These are phyloP conservation scores for Catagonus wagneri DNA, from an alignment of 2,113 vertebrate species.

Conservation along the genomic window DNA sequence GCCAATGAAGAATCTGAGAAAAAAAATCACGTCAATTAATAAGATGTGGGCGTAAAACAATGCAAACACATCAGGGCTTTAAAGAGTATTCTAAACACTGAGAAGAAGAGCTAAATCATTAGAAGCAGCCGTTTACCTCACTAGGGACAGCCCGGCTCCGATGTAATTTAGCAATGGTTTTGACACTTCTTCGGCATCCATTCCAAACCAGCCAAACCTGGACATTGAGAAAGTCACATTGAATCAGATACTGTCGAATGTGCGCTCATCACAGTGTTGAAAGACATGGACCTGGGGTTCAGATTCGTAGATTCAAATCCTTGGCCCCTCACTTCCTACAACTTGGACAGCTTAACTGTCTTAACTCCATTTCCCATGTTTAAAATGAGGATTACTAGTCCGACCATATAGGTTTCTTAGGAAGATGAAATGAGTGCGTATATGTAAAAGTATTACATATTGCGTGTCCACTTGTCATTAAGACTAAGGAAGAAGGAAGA, in stretches of 20 bases:
- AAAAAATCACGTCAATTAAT: background rate
- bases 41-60: background rate
- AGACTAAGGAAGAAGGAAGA: slow-evolving; percentile 4
- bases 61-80: background rate
- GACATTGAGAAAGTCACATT: slow-evolving; percentile 65
- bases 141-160: slow-evolving; percentile 92
- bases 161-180: slow-evolving; percentile 92
- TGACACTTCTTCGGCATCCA: slow-evolving; percentile 90
- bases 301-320: background rate
- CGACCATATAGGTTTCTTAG: background rate
- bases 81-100: background rate
- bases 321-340: background rate
- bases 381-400: background rate
- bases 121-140: slow-evolving; percentile 87
- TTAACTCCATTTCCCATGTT: background rate
- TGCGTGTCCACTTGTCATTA: background rate
- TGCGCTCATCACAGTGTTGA: background rate
- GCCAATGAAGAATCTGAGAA: background rate
- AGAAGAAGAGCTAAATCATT: background rate
- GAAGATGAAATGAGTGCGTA: background rate
- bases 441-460: background rate
- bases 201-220: slow-evolving; percentile 96
- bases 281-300: background rate
- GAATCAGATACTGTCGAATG: background rate
- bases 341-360: background rate